phyloP scores from a whole-genome alignment of 2,797 vertebrate species.

The Threskiornis aethiopicus region DNA sequence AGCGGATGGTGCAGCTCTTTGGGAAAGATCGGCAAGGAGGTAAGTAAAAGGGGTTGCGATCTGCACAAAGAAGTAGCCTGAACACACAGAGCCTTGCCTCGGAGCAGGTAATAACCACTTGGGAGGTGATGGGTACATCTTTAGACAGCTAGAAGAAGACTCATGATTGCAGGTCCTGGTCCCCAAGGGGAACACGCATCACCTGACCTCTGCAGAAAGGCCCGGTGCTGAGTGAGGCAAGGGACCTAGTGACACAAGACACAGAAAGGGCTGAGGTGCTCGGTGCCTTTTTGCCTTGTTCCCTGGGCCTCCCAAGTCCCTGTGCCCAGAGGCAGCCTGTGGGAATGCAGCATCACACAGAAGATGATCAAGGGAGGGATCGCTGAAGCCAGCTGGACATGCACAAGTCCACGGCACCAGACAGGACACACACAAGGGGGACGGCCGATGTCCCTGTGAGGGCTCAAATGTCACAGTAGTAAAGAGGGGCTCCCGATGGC shows the following conservation, averaged over 20 bases:
- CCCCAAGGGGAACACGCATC: fast-evolving
- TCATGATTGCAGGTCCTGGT: too few relatives aligned
- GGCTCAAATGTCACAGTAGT: neutral
- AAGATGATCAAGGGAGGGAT: neutral
- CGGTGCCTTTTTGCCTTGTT: neutral
- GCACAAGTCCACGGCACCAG: neutral
- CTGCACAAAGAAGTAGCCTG: neutral
- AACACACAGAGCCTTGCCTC: neutral
- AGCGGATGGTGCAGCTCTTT: fast-evolving
- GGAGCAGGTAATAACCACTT: neutral
- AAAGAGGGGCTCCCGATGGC: neutral
- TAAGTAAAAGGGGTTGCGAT: neutral
- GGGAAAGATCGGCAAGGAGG: neutral
- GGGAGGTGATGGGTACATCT: neutral
- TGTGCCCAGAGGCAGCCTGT: neutral
- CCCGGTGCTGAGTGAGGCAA: neutral
- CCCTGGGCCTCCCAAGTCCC: neutral
- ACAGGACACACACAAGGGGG: neutral
- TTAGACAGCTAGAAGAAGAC: fast-evolving
- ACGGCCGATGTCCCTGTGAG: neutral
- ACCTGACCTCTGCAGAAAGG: too few relatives aligned
- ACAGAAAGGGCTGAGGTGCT: too few relatives aligned
- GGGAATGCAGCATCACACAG: neutral
- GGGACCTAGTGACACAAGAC: too few relatives aligned
- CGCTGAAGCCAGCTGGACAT: fast-evolving